phyloP scores from a whole-genome alignment of 2,113 vertebrate genomes.

The Macrotus californicus region DNA sequence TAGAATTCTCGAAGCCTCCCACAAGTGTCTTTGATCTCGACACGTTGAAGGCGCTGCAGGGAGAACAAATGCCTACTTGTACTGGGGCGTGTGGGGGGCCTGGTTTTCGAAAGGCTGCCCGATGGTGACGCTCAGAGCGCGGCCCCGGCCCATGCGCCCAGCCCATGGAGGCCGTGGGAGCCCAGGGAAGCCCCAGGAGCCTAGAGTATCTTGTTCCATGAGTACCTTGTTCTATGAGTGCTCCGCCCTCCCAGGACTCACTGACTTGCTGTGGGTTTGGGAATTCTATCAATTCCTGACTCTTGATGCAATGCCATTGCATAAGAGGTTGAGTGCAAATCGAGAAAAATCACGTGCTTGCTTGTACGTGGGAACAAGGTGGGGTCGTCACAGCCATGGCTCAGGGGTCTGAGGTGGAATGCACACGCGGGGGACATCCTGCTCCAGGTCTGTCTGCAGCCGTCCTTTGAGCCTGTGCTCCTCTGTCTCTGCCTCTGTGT shows the following conservation, averaged over 20 bases:
- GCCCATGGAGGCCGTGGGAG: neutral
- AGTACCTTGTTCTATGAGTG: too few species aligned
- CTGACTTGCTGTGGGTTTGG: neutral
- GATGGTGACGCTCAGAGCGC: neutral
- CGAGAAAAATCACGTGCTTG: neutral
- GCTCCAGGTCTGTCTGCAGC: neutral
- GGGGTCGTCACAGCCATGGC: neutral
- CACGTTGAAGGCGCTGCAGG: neutral
- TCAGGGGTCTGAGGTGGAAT: neutral
- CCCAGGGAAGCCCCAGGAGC: neutral
- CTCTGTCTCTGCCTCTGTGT: neutral
- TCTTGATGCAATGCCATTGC: neutral
- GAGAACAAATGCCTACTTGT: conserved; percentile 26
- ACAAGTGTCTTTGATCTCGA: conserved; percentile 52
- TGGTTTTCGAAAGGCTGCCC: neutral
- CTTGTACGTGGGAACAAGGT: neutral
- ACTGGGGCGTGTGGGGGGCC: neutral
- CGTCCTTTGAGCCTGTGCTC: neutral
- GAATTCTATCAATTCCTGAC: neutral
- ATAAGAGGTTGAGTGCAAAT: neutral
- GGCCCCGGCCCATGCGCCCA: neutral
- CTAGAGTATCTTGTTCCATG: neutral
- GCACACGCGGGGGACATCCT: neutral
- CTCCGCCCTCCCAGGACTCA: neutral
- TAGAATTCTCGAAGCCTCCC: conserved; percentile 37